Conservation (phyloP, 1,140 invertebrate genomes). For the Drosophila ananassae region DNA sequence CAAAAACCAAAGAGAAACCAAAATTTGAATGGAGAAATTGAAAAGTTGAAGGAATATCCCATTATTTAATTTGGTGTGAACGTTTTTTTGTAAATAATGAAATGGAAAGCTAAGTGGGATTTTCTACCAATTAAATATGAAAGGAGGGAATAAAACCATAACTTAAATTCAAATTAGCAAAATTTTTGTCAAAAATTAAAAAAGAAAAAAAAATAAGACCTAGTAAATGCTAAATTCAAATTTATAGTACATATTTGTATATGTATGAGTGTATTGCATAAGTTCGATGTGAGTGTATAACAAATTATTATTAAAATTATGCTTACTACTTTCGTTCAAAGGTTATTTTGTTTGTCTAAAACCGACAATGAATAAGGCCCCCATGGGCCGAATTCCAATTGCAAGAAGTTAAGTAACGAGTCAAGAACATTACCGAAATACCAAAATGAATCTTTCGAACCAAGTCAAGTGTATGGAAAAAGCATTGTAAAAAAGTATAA, state of each 20-base stretch:
- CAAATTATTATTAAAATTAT: conserved; percentile 61
- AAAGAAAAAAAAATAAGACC: conserved; percentile 37
- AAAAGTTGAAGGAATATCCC: conserved; percentile 6
- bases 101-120: conserved; percentile 49
- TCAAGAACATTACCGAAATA: conserved; percentile 20
- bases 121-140: conserved; percentile 44
- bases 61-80: conserved; percentile 51
- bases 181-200: conserved; percentile 66
- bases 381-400: conserved; percentile 34
- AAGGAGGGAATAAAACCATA: conserved; percentile 27
- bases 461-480: conserved; percentile 40
- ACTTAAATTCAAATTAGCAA: conserved; percentile 74
- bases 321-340: conserved; percentile 54
- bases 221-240: conserved; percentile 81
- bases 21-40: background rate
- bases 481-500: conserved; percentile 73
- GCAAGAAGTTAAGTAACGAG: conserved; percentile 25
- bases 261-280: conserved; percentile 68
- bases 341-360: conserved; percentile 58
- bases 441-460: conserved; percentile 18
- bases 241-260: conserved; percentile 74
- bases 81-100: conserved; percentile 67
- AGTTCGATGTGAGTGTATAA: conserved; percentile 60
- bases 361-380: conserved; percentile 7
- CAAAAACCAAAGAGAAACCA: conserved; percentile 6